phyloP scores from a whole-genome alignment of 1,140 invertebrate species.

The Mactra quadrangularis region DNA sequence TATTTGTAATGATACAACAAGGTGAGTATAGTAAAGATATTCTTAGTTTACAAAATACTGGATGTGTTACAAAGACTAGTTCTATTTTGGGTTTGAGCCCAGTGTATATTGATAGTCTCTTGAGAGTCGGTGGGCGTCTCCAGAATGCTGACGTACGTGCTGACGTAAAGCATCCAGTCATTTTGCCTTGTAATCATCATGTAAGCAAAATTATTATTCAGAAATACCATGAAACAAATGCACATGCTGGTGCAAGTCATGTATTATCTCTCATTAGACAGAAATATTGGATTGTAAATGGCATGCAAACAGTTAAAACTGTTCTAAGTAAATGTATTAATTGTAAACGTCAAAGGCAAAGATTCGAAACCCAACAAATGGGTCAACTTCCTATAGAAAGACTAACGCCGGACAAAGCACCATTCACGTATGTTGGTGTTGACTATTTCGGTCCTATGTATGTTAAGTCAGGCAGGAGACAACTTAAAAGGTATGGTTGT shows the following conservation, averaged over 20 bases:
- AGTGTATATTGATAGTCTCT: constrained; percentile 1
- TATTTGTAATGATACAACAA: constrained; percentile 35
- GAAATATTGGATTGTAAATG: constrained; percentile 53
- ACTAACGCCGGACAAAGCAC: constrained; percentile 20
- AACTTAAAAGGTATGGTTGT: constrained; percentile 55
- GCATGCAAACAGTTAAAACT: neutral
- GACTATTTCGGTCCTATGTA: constrained; percentile 58
- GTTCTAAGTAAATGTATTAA: constrained; percentile 16
- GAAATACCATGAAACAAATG: constrained; percentile 20
- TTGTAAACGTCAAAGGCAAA: neutral
- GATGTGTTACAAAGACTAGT: constrained; percentile 13
- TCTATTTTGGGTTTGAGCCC: constrained; percentile 40
- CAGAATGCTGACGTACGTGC: constrained; percentile 9
- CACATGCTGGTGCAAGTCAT: constrained; percentile 13
- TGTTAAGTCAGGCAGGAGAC: constrained; percentile 40
- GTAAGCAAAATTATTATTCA: constrained; percentile 6
- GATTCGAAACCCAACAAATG: constrained; percentile 19
- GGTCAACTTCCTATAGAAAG: constrained; percentile 36
- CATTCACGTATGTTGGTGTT: constrained; percentile 48
- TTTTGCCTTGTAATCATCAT: constrained; percentile 26
- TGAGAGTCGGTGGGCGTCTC: constrained; percentile 54
- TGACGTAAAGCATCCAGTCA: constrained; percentile 33
- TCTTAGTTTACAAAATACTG: neutral
- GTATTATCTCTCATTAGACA: constrained; percentile 24
- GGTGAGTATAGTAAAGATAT: neutral